Percentiles rank a stretch among this genome's conserved stretches.
Conservation (phyloP, 1,140 invertebrate genomes). For the Ceratina japonica region DNA sequence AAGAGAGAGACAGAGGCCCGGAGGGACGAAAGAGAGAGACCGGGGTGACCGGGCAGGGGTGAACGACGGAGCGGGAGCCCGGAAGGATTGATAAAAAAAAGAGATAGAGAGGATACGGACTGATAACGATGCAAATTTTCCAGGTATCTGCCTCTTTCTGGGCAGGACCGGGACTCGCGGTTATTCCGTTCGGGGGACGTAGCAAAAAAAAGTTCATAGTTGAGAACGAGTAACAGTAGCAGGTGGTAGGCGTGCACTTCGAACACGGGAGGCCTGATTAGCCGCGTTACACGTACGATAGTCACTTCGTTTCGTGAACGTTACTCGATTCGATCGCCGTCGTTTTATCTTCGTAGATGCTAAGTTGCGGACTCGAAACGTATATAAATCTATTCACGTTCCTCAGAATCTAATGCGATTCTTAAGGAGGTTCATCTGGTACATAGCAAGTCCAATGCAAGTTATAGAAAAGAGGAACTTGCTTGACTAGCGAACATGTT, state of each 20-base stretch:
- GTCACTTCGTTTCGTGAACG: neutral
- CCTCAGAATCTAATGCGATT: neutral
- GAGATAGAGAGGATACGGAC: neutral
- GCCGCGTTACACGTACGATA: constrained; percentile 3
- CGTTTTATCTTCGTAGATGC: neutral
- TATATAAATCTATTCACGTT: neutral
- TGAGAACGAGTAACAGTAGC: neutral
- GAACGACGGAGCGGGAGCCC: neutral
- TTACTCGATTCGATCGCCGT: neutral
- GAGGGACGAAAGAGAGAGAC: neutral
- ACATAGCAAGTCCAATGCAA: no score
- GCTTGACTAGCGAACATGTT: no score
- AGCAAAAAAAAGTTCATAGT: constrained; percentile 11
- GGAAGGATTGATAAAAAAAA: constrained; percentile 39
- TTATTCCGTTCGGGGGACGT: constrained; percentile 22
- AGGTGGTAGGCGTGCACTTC: no score
- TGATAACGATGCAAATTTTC: constrained; percentile 60
- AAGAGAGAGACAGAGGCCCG: neutral
- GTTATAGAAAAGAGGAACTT: no score
- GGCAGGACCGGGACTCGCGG: constrained; percentile 31
- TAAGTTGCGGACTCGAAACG: neutral
- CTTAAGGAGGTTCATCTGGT: no score
- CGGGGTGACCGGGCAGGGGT: neutral
- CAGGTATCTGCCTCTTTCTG: constrained; percentile 39
- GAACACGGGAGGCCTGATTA: constrained; percentile 20